phyloP scores from a whole-genome alignment of 2,113 vertebrate species.

The Poecile atricapillus region DNA sequence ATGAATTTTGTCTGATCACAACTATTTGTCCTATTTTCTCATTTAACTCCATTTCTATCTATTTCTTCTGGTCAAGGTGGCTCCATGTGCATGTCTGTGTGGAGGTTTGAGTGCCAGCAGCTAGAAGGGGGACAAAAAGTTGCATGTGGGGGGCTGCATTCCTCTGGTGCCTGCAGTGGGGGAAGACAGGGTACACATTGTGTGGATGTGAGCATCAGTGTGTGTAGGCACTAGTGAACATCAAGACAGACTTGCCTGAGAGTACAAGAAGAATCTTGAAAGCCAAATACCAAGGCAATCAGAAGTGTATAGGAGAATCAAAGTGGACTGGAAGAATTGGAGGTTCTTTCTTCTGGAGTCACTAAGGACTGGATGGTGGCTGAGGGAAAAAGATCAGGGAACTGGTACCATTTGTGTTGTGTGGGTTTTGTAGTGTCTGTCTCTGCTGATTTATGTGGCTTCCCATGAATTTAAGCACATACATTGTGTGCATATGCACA shows the following conservation, averaged over 20 bases:
- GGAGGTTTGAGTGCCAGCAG: neutral
- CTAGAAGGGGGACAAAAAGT: neutral
- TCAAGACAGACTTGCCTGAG: neutral
- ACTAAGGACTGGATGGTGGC: accelerated
- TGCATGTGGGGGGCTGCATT: accelerated
- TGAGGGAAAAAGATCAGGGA: neutral
- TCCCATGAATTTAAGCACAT: neutral
- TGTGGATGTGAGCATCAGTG: neutral
- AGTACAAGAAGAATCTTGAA: neutral
- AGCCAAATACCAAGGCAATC: neutral
- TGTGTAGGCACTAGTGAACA: neutral
- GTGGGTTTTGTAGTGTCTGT: neutral
- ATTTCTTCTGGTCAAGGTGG: neutral
- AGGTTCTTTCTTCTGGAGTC: neutral
- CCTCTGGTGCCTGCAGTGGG: accelerated
- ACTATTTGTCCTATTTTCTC: neutral
- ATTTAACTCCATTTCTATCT: neutral
- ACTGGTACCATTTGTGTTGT: neutral
- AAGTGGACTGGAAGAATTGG: neutral
- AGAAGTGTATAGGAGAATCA: neutral
- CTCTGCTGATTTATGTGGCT: neutral
- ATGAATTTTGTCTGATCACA: neutral
- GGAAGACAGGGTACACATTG: accelerated
- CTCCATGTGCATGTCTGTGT: neutral
- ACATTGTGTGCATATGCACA: accelerated